Base-by-base conservation (phyloP, 2,113 vertebrate species). In the Periophthalmus modestus region DNA sequence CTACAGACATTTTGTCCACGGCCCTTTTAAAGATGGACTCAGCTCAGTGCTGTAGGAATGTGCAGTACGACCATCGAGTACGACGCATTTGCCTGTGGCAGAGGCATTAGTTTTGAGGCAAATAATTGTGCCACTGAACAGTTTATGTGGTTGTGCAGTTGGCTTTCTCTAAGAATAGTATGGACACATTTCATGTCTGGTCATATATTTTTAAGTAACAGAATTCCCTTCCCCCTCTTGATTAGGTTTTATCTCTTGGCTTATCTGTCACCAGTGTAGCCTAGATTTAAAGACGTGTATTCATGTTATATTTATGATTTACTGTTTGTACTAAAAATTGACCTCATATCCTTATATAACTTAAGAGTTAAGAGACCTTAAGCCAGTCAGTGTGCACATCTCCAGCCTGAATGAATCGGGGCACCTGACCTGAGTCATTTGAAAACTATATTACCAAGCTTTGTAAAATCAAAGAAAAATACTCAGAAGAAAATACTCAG, bases 231-330 rank as follows among this genome's bases (percentile, higher is more conserved):
- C 73, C 75, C 75, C 77, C 57, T 21, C 62, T 67, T 50, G 50
- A 69, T 77, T 80, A 80, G 82, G 68, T 80, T 74, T 57, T 59
- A 69, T 71, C 68, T 82, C 34, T 66, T 74, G 78, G 74, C 55
- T 62, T 59, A 66, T 61, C 47, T 75, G 55, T 39, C 10, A 36
- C 54, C 47, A 39, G 28, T n/a, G 57, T 57, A 67, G 52, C 67
- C 28, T 50, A 54, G 24, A 28, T 15, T 50, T 0, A 18, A 70
- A 5, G 7, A 36, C 24, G 14, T 23, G 28, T 54, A 65, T 14
- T 10, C 16, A 47, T n/a, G 18, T 1, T n/a, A 7, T 19, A 54
- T 54, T 54, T 54, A 1, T 16, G 48, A 50, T 16, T 18, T 50
- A 15, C 52, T n/a, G 7, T 54, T 54, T 54, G 18, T 54, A 19